Base-by-base conservation (phyloP, 30 jellyfish, hydroid and myxozoan genomes). In the Cassiopea andromeda region DNA sequence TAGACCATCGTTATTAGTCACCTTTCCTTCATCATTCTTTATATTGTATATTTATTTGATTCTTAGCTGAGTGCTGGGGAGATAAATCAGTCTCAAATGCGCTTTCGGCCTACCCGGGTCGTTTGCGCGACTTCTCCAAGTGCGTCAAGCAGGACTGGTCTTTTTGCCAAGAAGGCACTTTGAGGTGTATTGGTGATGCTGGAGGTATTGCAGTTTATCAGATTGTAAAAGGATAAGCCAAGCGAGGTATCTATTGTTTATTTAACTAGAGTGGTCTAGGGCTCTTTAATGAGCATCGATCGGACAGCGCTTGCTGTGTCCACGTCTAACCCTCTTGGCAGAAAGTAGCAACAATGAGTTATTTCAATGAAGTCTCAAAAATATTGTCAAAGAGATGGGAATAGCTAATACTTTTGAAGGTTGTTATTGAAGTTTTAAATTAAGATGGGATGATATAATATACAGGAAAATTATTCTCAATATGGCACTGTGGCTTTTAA, bases 71-170 rank as follows among this genome's bases (percentile, higher is more conserved):
- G 54, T 70, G 79, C 15, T 70, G 50, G 79, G 79, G 79, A 18
- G 79, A 70, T 9, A 70, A 43, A 70, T 70, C 79, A 1, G 79
- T 70, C 57, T 16, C 79, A 16, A 70, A 70, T 70, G 79, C 79
- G 1, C 54, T 70, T 7, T 70, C 79, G 27, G 27, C 79, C 18
- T 70, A 14, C 50, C 57, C 79, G 27, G 54, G 7, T 38, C 10
- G 79, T 18, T n/a, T 16, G 79, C 49, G 79, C 12, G 79, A 70
- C 15, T 70, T 70, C 27, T 16, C 79, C 6, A 70, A 18, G 16
- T 70, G 79, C 0, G 79, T 70, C 6, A 70, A 17, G 10, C 57
- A 43, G 38, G 50, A 70, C 16, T 70, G 79, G 79, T 6, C n/a
- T 2, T 16, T 16, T 70, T 70, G 79, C 38, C 50, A 70, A 70